Conservation (phyloP, 2,113 vertebrate genomes). For the Semicossyphus pulcher region DNA sequence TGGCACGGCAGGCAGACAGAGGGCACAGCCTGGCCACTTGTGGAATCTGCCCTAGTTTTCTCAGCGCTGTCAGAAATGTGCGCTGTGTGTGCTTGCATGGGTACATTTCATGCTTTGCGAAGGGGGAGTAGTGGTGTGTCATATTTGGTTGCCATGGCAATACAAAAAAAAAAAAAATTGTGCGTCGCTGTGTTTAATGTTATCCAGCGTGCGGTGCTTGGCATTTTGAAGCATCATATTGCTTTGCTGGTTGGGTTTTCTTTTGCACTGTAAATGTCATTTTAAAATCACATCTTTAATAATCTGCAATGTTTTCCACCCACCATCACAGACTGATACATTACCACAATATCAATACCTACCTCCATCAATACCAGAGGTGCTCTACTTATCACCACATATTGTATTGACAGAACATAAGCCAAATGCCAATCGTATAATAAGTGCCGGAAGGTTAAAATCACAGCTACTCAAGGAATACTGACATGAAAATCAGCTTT, state of each 20-base stretch:
- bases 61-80: neutral
- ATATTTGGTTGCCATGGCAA: slow-evolving; percentile 40
- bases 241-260: neutral
- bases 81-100: neutral
- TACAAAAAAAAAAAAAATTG: slow-evolving; percentile 4
- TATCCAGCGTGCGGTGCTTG: neutral
- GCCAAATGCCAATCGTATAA: neutral
- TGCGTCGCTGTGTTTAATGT: neutral
- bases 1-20: slow-evolving; percentile 16
- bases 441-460: neutral
- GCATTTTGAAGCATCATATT: slow-evolving; percentile 3
- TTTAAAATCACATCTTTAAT: neutral
- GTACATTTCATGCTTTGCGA: neutral
- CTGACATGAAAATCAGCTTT: neutral
- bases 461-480: neutral
- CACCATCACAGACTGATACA: neutral
- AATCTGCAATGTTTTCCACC: neutral
- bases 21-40: slow-evolving; percentile 32
- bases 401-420: neutral
- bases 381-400: neutral
- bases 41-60: slow-evolving; percentile 28
- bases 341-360: neutral
- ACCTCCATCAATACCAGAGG: neutral
- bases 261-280: neutral
- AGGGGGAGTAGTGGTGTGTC: neutral